phyloP scores from a whole-genome alignment of 1,140 invertebrate genomes.

The Catajapyx aquilonaris region DNA sequence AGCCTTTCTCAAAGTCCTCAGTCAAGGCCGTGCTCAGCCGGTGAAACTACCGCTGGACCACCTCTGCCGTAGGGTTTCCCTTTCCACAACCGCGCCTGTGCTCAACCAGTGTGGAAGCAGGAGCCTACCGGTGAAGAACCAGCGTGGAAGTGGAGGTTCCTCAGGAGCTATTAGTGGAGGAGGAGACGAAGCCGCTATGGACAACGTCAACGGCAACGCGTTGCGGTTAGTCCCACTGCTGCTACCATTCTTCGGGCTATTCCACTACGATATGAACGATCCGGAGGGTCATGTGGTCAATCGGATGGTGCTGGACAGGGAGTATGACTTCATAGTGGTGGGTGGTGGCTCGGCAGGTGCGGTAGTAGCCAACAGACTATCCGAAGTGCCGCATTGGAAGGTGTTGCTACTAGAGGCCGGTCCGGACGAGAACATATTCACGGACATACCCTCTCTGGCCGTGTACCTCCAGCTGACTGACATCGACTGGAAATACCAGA shows the following conservation, averaged over 20 bases:
- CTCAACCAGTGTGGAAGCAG: too few species aligned
- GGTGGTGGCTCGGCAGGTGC: background rate
- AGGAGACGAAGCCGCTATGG: too few species aligned
- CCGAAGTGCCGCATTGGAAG: conserved; percentile 53
- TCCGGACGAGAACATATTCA: conserved; percentile 56
- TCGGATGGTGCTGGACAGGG: background rate
- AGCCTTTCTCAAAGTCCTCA: too few species aligned
- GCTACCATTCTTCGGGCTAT: background rate
- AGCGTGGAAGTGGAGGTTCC: too few species aligned
- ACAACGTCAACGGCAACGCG: too few species aligned
- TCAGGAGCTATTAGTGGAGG: too few species aligned
- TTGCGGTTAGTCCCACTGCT: background rate
- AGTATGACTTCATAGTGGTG: background rate
- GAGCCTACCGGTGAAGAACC: too few species aligned
- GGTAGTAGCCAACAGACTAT: conserved; percentile 29
- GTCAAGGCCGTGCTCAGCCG: too few species aligned
- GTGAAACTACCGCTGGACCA: too few species aligned
- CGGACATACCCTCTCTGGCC: conserved; percentile 49
- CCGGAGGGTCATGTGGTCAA: background rate
- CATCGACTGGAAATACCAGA: conserved; percentile 84
- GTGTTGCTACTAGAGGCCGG: conserved; percentile 67
- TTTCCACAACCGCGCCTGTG: too few species aligned
- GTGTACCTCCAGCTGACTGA: conserved; percentile 55
- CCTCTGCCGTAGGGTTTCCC: too few species aligned
- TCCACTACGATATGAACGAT: background rate